Evolutionary conservation across 2,888 invertebrate species (phyloP).

Genomic region (Drosophila cognata): DNA sequence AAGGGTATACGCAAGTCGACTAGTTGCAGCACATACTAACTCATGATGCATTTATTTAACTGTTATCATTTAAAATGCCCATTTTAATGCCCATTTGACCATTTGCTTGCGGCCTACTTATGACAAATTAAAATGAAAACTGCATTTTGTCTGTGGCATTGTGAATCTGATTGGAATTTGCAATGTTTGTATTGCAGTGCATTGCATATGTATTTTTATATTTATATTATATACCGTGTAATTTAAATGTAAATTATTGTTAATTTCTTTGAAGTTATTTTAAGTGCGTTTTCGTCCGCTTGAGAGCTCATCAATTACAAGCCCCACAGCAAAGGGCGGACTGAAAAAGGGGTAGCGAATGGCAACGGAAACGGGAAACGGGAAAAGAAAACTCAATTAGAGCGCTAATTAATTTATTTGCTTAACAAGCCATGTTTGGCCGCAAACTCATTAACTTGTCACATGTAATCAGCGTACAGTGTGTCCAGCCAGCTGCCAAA

Average conservation of each 20-base stretch:
- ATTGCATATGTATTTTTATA: background rate
- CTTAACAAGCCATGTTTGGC: constrained; percentile 79
- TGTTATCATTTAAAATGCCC: constrained; percentile 27
- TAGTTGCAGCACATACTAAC: background rate
- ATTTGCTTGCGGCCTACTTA: constrained; percentile 31
- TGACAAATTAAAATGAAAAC: constrained; percentile 56
- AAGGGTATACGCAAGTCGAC: background rate
- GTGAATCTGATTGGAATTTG: constrained; percentile 23
- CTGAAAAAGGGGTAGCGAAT: background rate
- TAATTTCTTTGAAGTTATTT: constrained; percentile 51
- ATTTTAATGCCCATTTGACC: constrained; percentile 25
- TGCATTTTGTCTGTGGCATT: constrained; percentile 4
- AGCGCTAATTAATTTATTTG: constrained; percentile 79
- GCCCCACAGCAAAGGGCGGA: background rate
- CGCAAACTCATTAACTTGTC: constrained; percentile 80
- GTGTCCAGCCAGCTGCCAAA: constrained; percentile 39
- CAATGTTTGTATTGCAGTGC: constrained; percentile 35
- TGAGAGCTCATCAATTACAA: constrained; percentile 53
- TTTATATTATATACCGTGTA: constrained; percentile 4
- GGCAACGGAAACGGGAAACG: background rate
- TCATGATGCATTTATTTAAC: constrained; percentile 32
- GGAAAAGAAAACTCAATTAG: constrained; percentile 71
- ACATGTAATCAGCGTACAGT: constrained; percentile 76
- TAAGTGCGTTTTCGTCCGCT: constrained; percentile 29
- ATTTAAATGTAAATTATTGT: constrained; percentile 59